A percentile compares a stretch with the other conserved stretches of the same genome.
Conservation (phyloP, 1,140 invertebrate species). For the Atta texana region DNA sequence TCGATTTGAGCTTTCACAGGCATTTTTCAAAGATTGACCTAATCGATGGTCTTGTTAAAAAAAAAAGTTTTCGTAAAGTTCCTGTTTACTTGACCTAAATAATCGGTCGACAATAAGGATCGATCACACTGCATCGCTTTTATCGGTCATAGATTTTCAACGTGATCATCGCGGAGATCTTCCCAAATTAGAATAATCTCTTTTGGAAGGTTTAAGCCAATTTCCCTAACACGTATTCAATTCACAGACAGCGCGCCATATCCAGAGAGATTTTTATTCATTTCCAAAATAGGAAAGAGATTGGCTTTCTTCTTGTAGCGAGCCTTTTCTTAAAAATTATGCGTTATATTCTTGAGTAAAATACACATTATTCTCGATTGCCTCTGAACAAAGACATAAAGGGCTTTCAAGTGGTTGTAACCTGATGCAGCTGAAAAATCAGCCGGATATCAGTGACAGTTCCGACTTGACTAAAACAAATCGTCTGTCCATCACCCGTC, state of each 20-base stretch:
- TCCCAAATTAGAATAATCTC: constrained; percentile 12
- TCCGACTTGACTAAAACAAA: constrained; percentile 27
- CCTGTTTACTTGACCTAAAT: constrained; percentile 55
- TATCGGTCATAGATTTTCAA: constrained; percentile 51
- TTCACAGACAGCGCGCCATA: not conserved
- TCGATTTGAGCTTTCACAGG: not conserved
- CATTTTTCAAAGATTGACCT: constrained; percentile 1
- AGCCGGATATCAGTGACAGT: not conserved
- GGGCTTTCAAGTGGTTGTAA: constrained; percentile 1
- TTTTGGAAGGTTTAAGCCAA: not conserved
- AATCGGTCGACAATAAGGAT: constrained; percentile 44
- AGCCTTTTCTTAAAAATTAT: not conserved
- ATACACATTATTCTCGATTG: not conserved
- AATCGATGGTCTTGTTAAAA: constrained; percentile 17
- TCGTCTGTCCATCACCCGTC: constrained; percentile 27
- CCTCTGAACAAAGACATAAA: not conserved
- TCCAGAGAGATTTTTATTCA: not conserved
- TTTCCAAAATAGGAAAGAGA: not conserved
- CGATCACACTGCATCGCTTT: constrained; percentile 36
- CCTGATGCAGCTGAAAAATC: constrained; percentile 14
- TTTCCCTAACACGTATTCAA: not conserved
- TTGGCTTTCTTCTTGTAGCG: not conserved
- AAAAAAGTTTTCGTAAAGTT: constrained; percentile 29
- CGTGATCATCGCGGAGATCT: constrained; percentile 26
- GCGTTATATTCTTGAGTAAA: not conserved